Base-by-base conservation (phyloP, 2,888 invertebrate genomes). In the Cacoxenus indagator region DNA sequence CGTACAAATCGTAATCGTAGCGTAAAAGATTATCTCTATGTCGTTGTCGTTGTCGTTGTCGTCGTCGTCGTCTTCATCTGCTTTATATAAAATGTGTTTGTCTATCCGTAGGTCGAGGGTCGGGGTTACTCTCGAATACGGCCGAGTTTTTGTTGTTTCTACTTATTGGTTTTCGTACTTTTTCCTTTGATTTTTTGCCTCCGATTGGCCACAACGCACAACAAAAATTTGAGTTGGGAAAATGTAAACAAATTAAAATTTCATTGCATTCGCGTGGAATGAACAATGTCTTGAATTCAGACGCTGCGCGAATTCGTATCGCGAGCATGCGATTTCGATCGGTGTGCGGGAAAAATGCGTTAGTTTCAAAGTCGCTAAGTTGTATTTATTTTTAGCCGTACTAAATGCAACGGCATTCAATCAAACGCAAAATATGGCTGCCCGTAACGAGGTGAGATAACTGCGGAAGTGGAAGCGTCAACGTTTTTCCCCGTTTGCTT, bases 211-310 rank as follows among this genome's bases (percentile, higher is more conserved):
- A n/a, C 6, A n/a, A n/a, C n/a, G n/a, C n/a, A n/a, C n/a, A n/a
- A n/a, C 17, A 64, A 64, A 51, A 64, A 48, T 29, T 55, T 55
- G 2, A 26, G 19, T 55, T 14, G 14, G 26, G 26, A 27, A 27
- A 48, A 67, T 67, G 81, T 82, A 82, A 79, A 79, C 78, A 82
- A 74, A 81, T 76, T 74, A 67, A 67, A 61, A 75, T 72, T 73
- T 75, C 46, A 74, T 69, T 71, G 57, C 55, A 51, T 62, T 62
- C 17, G n/a, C 31, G n/a, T 59, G 31, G 22, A 51, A 51, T 31
- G 31, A 59, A 59, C 29, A 57, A 57, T 31, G 9, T 17, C 8
- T 19, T 51, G 51, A 51, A 51, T 22, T 51, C 17, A 59, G 19
- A 59, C 37, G 31, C 19, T 1, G 5, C 19, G 19, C 22, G 24